Evolutionary conservation across 2,113 vertebrate genomes (phyloP), one percentile per base, ranked within the genome.

Genomic region (Ochotona curzoniae): DNA sequence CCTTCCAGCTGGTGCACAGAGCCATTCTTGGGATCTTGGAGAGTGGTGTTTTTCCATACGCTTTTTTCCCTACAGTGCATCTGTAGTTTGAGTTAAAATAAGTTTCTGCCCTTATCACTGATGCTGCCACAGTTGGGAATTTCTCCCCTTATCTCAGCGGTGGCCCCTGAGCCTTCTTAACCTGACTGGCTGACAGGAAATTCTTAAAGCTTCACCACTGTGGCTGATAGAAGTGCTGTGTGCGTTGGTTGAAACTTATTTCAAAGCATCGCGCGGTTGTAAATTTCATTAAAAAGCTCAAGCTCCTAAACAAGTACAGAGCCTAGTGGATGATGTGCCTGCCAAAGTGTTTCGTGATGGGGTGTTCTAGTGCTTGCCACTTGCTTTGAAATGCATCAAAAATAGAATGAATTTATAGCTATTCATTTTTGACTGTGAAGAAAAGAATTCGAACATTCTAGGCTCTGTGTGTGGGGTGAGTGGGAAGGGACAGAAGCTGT

Each of bases 241-340:
- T 32, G 63, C 28, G 15, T 87, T 69, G 79, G 64, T 90, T 17
- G 78, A 83, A 85, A 79, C 47, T 83, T 26, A 78, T 28, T 70
- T 87, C 90, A 94, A 82, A 94, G 73, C 70, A 90, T 87, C 61
- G 86, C 74, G 81, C 13, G 23, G 23, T 83, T 87, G 20, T 87
- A 83, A 87, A 87, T 75, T 74, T 71, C 93, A 11, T 60, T 8
- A 1, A 73, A 81, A 69, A 73, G 5, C 17, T 57, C 1, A 61
- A 70, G 73, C 21, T 6, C 61, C 64, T 2, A 61, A 70, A 73
- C 21, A 8, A 73, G 15, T 51, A 28, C 60, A 74, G 66, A 69
- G 13, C 87, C 49, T 80, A 83, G 71, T 70, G 35, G 73, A 70
- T 71, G n/a, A 57, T 13, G 44, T n/a, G 20, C 32, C 35, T 49